Evolutionary conservation across 2,797 vertebrate species (phyloP).

Genomic region (Gymnoscopelus braueri): DNA sequence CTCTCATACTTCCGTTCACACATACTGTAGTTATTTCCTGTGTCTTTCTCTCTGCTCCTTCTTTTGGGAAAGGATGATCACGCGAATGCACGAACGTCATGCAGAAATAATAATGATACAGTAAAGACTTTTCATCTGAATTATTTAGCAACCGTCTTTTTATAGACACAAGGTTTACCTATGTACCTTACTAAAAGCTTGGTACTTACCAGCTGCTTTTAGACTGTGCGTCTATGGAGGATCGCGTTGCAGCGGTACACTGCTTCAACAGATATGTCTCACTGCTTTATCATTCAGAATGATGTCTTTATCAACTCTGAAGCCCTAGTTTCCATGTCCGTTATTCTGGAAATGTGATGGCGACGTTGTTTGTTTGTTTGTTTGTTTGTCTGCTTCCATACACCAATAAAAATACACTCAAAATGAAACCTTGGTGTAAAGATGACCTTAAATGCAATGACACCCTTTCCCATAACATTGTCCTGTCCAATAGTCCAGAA

Average conservation of each 20-base stretch:
- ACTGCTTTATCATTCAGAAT: constrained; percentile 45
- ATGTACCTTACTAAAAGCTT: constrained; percentile 73
- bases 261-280: constrained; percentile 37
- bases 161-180: constrained; percentile 72
- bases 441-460: constrained; percentile 82
- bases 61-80: constrained; percentile 49
- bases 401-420: constrained; percentile 74
- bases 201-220: constrained; percentile 63
- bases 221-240: constrained; percentile 48
- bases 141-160: constrained; percentile 72
- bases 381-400: constrained; percentile 65
- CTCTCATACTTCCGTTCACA: no score
- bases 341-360: constrained; percentile 53
- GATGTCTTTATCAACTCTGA: constrained; percentile 42
- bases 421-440: constrained; percentile 74
- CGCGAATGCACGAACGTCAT: constrained; percentile 47
- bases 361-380: constrained; percentile 57
- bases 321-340: constrained; percentile 53
- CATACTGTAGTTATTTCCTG: background rate
- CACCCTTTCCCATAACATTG: constrained; percentile 81
- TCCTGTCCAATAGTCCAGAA: constrained; percentile 79
- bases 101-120: constrained; percentile 68
- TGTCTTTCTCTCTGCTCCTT: constrained; percentile 25
- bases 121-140: constrained; percentile 73
- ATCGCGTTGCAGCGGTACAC: constrained; percentile 59